Evolutionary conservation across 2,797 vertebrate species (phyloP).

Genomic region (Myoxocephalus aenaeus): DNA sequence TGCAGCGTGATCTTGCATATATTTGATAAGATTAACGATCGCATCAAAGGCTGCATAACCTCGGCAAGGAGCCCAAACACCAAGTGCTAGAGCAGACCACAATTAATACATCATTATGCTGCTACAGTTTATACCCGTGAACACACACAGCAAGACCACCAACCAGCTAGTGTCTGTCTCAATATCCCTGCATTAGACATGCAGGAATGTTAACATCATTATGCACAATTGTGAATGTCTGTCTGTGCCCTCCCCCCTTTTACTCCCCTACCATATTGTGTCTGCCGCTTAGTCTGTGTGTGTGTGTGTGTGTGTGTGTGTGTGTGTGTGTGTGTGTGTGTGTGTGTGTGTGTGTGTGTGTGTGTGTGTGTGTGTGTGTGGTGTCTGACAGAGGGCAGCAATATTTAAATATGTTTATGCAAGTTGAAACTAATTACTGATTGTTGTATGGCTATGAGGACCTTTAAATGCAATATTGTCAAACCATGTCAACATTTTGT

Average conservation of each 20-base stretch:
- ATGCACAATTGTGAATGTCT: constrained; percentile 92
- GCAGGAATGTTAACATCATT: constrained; percentile 95
- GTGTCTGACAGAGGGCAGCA: constrained; percentile 73
- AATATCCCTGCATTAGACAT: constrained; percentile 89
- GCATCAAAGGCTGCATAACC: constrained; percentile 58
- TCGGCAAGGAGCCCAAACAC: constrained; percentile 58
- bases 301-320: constrained; percentile 80
- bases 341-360: constrained; percentile 54
- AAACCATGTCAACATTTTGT: constrained; percentile 33
- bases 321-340: constrained; percentile 62
- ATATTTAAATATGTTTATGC: constrained; percentile 84
- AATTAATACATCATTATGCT: constrained; percentile 78
- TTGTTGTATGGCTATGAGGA: constrained; percentile 69
- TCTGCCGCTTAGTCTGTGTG: constrained; percentile 85
- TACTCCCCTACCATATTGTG: constrained; percentile 80
- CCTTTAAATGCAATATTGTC: constrained; percentile 39
- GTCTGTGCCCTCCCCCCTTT: constrained; percentile 79
- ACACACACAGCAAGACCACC: constrained; percentile 61
- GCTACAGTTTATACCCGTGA: constrained; percentile 54
- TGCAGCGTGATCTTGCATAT: constrained; percentile 58
- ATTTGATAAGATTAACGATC: constrained; percentile 67
- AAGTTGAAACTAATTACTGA: constrained; percentile 76
- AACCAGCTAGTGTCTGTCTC: constrained; percentile 76
- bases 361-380: constrained; percentile 23
- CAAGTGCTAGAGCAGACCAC: constrained; percentile 48